These are phyloP conservation scores for Limulus polyphemus DNA, from an alignment of 2,888 invertebrate species.

Conservation along the genomic window DNA sequence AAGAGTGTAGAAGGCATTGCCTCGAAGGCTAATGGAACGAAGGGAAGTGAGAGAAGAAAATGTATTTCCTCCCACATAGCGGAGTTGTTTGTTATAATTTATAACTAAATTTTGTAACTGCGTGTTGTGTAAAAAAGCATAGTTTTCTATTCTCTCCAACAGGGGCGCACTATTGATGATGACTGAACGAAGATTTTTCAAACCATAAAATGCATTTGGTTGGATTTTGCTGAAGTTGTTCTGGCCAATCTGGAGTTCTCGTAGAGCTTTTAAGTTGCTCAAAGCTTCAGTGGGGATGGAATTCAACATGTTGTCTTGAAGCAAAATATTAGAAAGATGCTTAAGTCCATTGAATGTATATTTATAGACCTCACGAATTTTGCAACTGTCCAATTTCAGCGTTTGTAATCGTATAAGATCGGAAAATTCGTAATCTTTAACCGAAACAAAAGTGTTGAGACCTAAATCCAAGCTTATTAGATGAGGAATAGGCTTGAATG, in stretches of 20 bases:
- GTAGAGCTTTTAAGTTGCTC: conserved; percentile 59
- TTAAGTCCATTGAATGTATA: conserved; percentile 60
- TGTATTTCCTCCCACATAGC: conserved; percentile 60
- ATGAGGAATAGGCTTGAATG: conserved; percentile 6
- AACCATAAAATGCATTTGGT: conserved; percentile 57
- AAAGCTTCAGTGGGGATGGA: conserved; percentile 60
- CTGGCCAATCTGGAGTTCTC: conserved; percentile 59
- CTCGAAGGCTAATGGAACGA: conserved; percentile 58
- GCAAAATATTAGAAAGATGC: conserved; percentile 55
- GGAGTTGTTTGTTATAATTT: conserved; percentile 60
- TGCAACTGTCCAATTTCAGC: conserved; percentile 63
- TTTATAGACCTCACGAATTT: conserved; percentile 57
- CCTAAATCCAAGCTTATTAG: conserved; percentile 9
- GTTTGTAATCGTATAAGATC: conserved; percentile 49
- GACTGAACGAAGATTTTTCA: conserved; percentile 58
- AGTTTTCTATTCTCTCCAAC: conserved; percentile 54
- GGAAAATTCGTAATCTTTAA: neutral
- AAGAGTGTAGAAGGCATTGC: conserved; percentile 58
- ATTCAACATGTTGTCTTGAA: conserved; percentile 70
- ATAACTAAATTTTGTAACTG: conserved; percentile 33
- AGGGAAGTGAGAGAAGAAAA: conserved; percentile 66
- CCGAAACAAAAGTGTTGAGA: neutral
- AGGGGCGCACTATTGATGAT: conserved; percentile 55
- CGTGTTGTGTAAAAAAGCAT: conserved; percentile 68
- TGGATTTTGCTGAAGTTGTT: conserved; percentile 63